A percentile compares a stretch with the other conserved stretches of the same genome.
Conservation (phyloP, 2,888 invertebrate genomes). For the Cheilosia scutellata region DNA sequence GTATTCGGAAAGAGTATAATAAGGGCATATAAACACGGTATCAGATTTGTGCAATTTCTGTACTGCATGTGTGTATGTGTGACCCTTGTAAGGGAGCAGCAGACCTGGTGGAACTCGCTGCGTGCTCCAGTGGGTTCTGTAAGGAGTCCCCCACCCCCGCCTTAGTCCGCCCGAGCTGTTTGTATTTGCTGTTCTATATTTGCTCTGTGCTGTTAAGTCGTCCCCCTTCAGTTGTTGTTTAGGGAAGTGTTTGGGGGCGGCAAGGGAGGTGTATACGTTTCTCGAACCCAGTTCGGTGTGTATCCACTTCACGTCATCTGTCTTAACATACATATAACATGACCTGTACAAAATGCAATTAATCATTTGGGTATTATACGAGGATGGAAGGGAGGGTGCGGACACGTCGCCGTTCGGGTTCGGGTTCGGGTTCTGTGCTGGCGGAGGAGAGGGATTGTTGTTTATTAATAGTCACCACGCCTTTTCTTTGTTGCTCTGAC, state of each 20-base stretch:
- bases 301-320: conserved; percentile 75
- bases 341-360: conserved; percentile 76
- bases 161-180: not conserved
- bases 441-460: conserved; percentile 45
- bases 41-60: conserved; percentile 61
- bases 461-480: conserved; percentile 74
- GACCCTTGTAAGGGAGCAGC: conserved; percentile 24
- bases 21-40: conserved; percentile 42
- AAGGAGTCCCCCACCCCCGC: conserved; percentile 31
- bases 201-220: conserved; percentile 59
- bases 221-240: conserved; percentile 35
- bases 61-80: conserved; percentile 36
- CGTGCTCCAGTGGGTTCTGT: conserved; percentile 32
- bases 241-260: conserved; percentile 36
- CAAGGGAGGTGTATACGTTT: conserved; percentile 27
- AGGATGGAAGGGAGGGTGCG: conserved; percentile 29
- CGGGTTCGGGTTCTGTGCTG: not conserved
- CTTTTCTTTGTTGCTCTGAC: conserved; percentile 72
- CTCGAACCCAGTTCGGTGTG: conserved; percentile 44
- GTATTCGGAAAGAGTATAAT: conserved; percentile 24
- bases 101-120: conserved; percentile 29
- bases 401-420: not conserved
- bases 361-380: conserved; percentile 68
- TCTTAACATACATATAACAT: conserved; percentile 74
- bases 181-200: conserved; percentile 64